Evolutionary conservation across 2,797 vertebrate genomes (phyloP).

Genomic region (Enoplosus armatus): DNA sequence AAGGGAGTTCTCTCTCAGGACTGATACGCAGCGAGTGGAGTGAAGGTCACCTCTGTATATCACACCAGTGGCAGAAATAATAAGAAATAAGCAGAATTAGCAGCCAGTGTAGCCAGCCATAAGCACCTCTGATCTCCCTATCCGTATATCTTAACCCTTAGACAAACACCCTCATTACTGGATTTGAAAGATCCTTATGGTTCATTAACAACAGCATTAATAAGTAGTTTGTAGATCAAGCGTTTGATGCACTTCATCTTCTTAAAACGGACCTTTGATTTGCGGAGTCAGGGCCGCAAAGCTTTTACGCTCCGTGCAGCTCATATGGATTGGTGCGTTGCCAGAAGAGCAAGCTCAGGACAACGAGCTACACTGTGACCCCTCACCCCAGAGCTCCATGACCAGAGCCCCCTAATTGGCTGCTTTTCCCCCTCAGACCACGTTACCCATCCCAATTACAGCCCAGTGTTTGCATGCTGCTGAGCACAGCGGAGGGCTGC

Average conservation of each 20-base stretch:
- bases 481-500: slow-evolving; percentile 32
- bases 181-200: slow-evolving; percentile 51
- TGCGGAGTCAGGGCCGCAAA: slow-evolving; percentile 5
- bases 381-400: slow-evolving; percentile 49
- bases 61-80: slow-evolving; percentile 37
- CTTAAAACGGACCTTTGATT: slow-evolving; percentile 48
- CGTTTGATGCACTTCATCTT: slow-evolving; percentile 59
- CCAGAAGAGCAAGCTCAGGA: slow-evolving; percentile 48
- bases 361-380: slow-evolving; percentile 53
- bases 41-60: slow-evolving; percentile 54
- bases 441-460: slow-evolving; percentile 65
- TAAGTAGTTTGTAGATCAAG: slow-evolving; percentile 59
- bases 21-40: slow-evolving; percentile 21
- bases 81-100: slow-evolving; percentile 49
- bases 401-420: slow-evolving; percentile 68
- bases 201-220: slow-evolving; percentile 65
- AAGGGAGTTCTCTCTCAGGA: slow-evolving; percentile 35
- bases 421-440: slow-evolving; percentile 44
- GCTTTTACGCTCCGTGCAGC: slow-evolving; percentile 22
- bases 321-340: slow-evolving; percentile 39
- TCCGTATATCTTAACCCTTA: slow-evolving; percentile 35
- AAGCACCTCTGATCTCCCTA: slow-evolving; percentile 23
- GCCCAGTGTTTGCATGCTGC: slow-evolving; percentile 57
- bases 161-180: slow-evolving; percentile 54
- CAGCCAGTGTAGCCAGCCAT: slow-evolving; percentile 20